phyloP scores from a whole-genome alignment of 1,140 invertebrate species.

The Aphis craccivora region DNA sequence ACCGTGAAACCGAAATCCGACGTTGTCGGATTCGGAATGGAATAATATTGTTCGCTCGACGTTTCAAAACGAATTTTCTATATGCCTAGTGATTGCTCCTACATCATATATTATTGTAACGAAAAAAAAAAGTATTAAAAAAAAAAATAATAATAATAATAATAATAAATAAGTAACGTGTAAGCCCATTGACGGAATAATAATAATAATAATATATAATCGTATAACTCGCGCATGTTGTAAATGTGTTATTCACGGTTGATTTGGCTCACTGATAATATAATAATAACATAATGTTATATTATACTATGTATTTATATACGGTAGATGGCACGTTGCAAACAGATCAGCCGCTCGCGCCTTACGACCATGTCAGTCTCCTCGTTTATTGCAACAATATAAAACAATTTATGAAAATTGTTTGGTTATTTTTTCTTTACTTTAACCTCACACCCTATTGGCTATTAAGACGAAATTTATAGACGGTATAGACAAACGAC shows the following conservation, averaged over 20 bases:
- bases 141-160: neutral
- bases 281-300: neutral
- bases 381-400: neutral
- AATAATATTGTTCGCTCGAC: neutral
- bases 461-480: neutral
- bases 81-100: neutral
- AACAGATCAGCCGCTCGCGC: neutral
- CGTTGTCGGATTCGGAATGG: neutral
- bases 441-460: neutral
- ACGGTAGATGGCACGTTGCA: neutral
- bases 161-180: neutral
- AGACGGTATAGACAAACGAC: no score
- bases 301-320: neutral
- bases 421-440: neutral
- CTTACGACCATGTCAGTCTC: neutral
- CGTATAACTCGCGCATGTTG: neutral
- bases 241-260: slow-evolving; percentile 46
- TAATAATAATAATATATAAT: neutral
- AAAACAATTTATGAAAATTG: neutral
- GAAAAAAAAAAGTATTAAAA: neutral
- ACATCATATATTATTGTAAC: neutral
- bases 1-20: slow-evolving; percentile 40
- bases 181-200: neutral
- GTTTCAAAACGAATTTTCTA: neutral
- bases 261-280: slow-evolving; percentile 30